A percentile compares a stretch with the other conserved stretches of the same genome.
Evolutionary conservation across 2,797 vertebrate species (phyloP).

Genomic region (Anguilla anguilla): DNA sequence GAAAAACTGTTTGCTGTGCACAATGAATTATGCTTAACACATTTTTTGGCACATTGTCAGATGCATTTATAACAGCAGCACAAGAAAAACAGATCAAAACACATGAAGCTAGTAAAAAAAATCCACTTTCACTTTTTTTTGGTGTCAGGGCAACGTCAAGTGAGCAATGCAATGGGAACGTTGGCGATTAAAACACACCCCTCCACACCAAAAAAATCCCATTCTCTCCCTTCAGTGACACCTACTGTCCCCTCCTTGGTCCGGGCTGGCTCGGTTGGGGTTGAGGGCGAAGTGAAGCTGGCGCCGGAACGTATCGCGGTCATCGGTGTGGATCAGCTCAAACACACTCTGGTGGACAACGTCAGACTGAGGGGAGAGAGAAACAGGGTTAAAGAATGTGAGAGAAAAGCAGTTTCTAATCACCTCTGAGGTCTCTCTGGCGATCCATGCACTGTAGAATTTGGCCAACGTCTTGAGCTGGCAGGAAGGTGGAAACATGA

Average conservation of each 20-base stretch:
- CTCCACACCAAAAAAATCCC: neutral
- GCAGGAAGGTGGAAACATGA: neutral
- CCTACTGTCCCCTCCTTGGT: slow-evolving; percentile 53
- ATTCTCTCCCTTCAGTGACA: neutral
- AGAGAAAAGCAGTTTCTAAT: neutral
- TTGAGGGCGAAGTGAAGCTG: slow-evolving; percentile 74
- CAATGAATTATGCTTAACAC: too few species aligned
- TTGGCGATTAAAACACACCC: neutral
- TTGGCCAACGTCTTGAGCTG: neutral
- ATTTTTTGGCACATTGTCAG: neutral
- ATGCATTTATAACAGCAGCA: neutral
- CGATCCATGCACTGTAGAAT: neutral
- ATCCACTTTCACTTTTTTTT: neutral
- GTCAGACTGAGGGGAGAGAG: slow-evolving; percentile 69
- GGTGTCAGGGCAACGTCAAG: neutral
- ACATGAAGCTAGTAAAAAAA: neutral
- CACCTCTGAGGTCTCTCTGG: neutral
- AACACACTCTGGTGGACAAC: slow-evolving; percentile 82
- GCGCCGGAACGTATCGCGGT: slow-evolving; percentile 68
- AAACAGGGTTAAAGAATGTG: neutral
- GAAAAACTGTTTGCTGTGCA: too few species aligned
- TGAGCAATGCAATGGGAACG: neutral
- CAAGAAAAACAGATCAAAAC: neutral
- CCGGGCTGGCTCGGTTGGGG: slow-evolving; percentile 39
- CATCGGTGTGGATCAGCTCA: slow-evolving; percentile 78